Conservation (phyloP, 2,113 vertebrate genomes). For the Sphaerodactylus townsendi region DNA sequence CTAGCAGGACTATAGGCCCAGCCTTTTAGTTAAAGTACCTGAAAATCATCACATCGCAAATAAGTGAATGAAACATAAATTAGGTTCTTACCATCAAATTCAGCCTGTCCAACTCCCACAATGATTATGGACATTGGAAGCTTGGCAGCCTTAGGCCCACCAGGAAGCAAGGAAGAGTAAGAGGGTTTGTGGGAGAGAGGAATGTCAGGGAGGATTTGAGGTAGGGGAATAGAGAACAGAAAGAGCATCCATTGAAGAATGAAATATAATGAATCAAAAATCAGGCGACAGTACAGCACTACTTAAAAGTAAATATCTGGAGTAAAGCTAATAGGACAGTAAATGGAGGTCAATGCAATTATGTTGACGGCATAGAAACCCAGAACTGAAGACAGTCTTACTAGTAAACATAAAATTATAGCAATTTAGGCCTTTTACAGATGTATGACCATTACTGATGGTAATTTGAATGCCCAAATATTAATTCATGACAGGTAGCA, state of each 20-base stretch:
- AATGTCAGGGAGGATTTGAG: neutral
- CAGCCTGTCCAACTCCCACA: slow-evolving; percentile 91
- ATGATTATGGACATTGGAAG: slow-evolving; percentile 98
- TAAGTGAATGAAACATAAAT: neutral
- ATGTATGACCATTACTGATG: too few relatives aligned
- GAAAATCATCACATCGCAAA: neutral
- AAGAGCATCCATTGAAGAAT: neutral
- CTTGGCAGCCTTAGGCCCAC: slow-evolving; percentile 82
- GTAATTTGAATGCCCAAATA: neutral
- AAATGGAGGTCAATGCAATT: neutral
- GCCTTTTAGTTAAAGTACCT: neutral
- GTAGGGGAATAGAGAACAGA: neutral
- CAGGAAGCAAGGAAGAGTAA: neutral
- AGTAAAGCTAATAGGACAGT: neutral
- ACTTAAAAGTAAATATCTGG: neutral
- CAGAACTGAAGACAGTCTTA: neutral
- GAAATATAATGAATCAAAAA: neutral
- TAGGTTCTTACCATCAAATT: slow-evolving; percentile 89
- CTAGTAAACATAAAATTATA: neutral
- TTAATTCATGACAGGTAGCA: neutral
- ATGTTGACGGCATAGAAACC: neutral
- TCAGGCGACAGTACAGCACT: neutral
- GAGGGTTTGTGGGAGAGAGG: neutral
- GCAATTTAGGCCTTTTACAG: neutral
- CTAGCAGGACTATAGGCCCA: neutral